Percentiles rank a stretch among this genome's conserved stretches.
These are phyloP conservation scores for Ariopsis seemanni DNA, from an alignment of 2,113 vertebrate species.

Conservation along the genomic window DNA sequence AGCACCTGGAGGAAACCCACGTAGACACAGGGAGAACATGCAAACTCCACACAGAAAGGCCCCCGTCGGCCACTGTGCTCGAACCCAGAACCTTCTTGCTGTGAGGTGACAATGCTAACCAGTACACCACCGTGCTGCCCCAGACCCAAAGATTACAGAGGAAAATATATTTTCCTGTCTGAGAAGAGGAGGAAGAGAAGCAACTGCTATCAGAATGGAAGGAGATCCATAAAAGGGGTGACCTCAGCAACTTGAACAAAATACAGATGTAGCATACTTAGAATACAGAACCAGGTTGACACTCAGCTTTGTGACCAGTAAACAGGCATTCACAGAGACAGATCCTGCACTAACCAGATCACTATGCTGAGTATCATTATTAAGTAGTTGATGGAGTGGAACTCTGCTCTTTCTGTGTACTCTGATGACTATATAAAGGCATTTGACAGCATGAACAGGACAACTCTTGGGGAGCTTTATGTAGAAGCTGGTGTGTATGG, in stretches of 20 bases:
- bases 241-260: neutral
- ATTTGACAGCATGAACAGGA: neutral
- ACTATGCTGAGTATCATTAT: neutral
- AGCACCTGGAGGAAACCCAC: no score
- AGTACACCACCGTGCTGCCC: no score
- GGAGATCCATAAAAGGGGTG: neutral
- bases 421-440: neutral
- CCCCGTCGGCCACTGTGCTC: no score
- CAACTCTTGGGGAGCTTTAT: neutral
- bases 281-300: neutral
- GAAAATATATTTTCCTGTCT: neutral
- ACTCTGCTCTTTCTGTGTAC: neutral
- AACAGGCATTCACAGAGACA: neutral
- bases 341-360: neutral
- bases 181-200: neutral
- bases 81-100: no score
- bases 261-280: neutral
- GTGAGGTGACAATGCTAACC: no score
- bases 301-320: neutral
- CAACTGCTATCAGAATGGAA: neutral
- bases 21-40: no score
- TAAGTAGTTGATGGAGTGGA: neutral
- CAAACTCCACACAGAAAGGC: no score
- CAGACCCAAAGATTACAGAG: neutral
- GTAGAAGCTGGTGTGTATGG: neutral